Conservation (phyloP, 1,140 invertebrate genomes). For the Orchesella cincta region DNA sequence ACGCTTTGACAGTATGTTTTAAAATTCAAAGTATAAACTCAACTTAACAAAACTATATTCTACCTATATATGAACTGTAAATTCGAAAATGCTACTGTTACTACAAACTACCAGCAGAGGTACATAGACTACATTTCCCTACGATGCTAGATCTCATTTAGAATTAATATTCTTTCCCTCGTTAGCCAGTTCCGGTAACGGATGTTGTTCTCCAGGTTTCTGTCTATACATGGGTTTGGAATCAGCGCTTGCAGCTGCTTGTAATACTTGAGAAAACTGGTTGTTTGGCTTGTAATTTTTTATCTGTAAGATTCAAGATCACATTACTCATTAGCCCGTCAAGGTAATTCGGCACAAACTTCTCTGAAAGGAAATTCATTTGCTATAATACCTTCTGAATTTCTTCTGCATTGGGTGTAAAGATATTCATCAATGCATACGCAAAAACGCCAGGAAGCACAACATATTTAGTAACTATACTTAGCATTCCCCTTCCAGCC, state of each 20-base stretch:
- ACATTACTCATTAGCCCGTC: not conserved
- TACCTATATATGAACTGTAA: too few species aligned
- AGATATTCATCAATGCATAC: constrained; percentile 2
- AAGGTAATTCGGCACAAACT: too few species aligned
- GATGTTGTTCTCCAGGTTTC: constrained; percentile 22
- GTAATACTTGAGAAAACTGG: not conserved
- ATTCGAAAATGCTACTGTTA: too few species aligned
- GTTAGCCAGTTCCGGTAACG: not conserved
- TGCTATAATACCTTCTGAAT: constrained; percentile 1
- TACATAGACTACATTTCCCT: constrained; percentile 2
- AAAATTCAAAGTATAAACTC: too few species aligned
- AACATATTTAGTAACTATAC: not conserved
- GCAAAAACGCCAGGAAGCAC: not conserved
- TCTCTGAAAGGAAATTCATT: too few species aligned
- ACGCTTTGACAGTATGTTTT: too few species aligned
- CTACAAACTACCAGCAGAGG: too few species aligned
- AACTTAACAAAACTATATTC: too few species aligned
- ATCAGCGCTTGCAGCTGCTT: constrained; percentile 13
- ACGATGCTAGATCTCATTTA: too few species aligned
- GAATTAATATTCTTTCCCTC: constrained; percentile 3
- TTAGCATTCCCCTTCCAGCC: not conserved
- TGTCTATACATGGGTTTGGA: constrained; percentile 22
- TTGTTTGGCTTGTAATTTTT: not conserved
- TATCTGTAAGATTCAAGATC: not conserved
- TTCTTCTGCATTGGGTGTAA: constrained; percentile 10